Conservation (phyloP, 2,888 invertebrate genomes). For the Anodontia alba region DNA sequence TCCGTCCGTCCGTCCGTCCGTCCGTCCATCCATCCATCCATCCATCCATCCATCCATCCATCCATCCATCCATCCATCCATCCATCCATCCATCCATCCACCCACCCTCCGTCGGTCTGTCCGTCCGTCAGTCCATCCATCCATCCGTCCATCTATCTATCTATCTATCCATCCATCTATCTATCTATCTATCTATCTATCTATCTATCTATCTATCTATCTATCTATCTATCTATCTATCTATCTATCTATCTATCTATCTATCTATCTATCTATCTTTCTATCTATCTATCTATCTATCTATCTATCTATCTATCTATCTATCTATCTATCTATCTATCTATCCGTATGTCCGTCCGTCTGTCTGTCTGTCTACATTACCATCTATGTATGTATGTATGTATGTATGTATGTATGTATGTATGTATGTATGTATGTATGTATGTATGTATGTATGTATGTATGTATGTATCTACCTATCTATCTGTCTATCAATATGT, state of each 20-base stretch:
- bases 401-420: neutral
- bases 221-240: neutral
- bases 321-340: neutral
- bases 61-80: constrained; percentile 14
- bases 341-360: neutral
- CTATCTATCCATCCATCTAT: neutral
- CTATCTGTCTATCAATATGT: too few relatives aligned
- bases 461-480: too few relatives aligned
- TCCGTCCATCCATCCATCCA: constrained; percentile 15
- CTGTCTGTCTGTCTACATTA: neutral
- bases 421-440: neutral
- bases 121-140: neutral
- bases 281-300: neutral
- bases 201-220: constrained; percentile 4
- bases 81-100: constrained; percentile 14
- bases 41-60: constrained; percentile 17
- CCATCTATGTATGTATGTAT: neutral
- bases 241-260: neutral
- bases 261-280: neutral
- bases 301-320: neutral
- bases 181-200: constrained; percentile 4
- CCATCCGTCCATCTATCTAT: neutral
- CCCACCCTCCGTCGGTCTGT: neutral
- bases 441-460: neutral
- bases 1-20: constrained; percentile 7